phyloP scores from a whole-genome alignment of 2,113 vertebrate genomes.

The Mirza zaza region DNA sequence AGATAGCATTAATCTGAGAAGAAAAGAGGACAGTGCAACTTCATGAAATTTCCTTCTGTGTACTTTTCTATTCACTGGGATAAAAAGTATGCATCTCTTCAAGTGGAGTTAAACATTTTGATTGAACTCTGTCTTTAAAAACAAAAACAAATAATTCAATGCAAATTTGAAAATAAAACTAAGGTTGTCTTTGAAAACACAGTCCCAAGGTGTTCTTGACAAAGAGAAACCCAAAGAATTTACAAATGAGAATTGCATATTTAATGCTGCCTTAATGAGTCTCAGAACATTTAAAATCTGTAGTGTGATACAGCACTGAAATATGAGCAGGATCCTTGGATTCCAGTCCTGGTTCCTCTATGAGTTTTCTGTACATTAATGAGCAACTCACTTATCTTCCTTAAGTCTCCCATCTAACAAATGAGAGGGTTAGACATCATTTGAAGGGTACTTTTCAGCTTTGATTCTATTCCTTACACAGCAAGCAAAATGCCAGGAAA shows the following conservation, averaged over 20 bases:
- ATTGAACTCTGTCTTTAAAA: constrained; percentile 25
- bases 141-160: constrained; percentile 19
- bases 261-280: not conserved
- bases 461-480: not conserved
- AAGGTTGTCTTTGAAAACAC: not conserved
- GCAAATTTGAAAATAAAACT: constrained; percentile 52
- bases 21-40: constrained; percentile 70
- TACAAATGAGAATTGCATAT: not conserved
- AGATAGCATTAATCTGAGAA: constrained; percentile 64
- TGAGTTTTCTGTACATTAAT: not conserved
- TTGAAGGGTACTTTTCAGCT: not conserved
- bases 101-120: not conserved
- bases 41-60: constrained; percentile 67
- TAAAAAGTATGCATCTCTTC: not conserved
- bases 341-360: not conserved
- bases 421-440: not conserved
- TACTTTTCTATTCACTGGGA: not conserved
- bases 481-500: not conserved
- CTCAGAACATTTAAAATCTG: not conserved
- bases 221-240: not conserved
- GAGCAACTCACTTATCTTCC: not conserved
- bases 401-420: not conserved
- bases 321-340: not conserved
- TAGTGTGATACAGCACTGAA: not conserved
- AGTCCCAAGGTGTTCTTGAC: not conserved